Base-by-base conservation (phyloP, 2,888 invertebrate species). In the Drosophila meridiana region DNA sequence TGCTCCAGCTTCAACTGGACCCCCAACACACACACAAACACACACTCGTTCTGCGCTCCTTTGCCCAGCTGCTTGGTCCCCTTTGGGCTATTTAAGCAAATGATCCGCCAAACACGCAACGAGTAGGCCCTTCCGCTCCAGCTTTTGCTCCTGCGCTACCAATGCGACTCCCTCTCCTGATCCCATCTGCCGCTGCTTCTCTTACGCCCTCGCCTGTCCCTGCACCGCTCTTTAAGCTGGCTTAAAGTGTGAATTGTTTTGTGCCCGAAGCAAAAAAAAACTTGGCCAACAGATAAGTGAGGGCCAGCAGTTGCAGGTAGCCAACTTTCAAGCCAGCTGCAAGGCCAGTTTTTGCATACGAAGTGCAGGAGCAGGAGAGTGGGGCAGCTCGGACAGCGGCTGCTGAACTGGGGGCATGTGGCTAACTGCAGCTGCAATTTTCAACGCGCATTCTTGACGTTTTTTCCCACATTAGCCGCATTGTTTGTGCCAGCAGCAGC, bases 381-480 rank as follows among this genome's bases (percentile, higher is more conserved):
- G 8, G 53, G 11, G n/a, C 20, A 43, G 20, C 36, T 56, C 14
- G 5, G 45, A 26, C 14, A 5, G 20, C 13, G 26, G 43, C 0
- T 14, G 38, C 55, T 55, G 26, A 28, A 30, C 56, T 32, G 30
- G 58, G 8, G 38, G 57, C 43, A 55, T 53, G 48, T 14, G 5
- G 40, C 40, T 7, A 48, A 30, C 48, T 60, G 36, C 40, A 56
- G 40, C 47, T 83, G 87, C 85, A 88, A 86, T 86, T 74, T 78
- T 80, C 71, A 67, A 87, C 83, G 80, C 81, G 83, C 88, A 90
- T 88, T 91, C 92, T 90, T 91, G 88, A 88, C 91, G 89, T 84
- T 89, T 91, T 91, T 91, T 91, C 91, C 91, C 91, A 91, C 91
- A 91, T 91, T 91, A 91, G 82, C 61, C 74, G 79, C 90, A 89